Percentiles rank a stretch among this genome's conserved stretches.
These are phyloP conservation scores for Platyrinchus mystaceus DNA, from an alignment of 2,797 vertebrate genomes.

Conservation along the genomic window DNA sequence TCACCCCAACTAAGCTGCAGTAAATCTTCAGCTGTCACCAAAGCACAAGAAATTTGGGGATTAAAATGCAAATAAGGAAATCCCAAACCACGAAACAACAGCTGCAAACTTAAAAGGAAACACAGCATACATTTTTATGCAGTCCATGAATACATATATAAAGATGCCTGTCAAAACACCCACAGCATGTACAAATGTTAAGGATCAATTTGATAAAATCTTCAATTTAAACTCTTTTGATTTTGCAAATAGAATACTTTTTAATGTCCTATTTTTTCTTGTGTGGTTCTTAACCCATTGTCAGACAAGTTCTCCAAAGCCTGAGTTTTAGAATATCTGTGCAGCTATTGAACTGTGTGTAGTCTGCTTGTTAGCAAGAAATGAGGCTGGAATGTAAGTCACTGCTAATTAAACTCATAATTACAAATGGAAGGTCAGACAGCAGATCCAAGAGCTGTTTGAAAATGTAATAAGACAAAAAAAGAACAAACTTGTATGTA, in stretches of 20 bases:
- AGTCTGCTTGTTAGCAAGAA: slow-evolving; percentile 56
- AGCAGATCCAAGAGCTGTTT: background rate
- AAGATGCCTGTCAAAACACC: background rate
- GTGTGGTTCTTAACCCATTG: background rate
- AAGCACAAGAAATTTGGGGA: background rate
- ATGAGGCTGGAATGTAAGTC: slow-evolving; percentile 38
- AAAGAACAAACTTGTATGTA: background rate
- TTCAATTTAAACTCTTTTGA: background rate
- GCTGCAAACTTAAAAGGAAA: background rate
- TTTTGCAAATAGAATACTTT: background rate
- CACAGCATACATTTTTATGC: background rate
- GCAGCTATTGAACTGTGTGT: background rate
- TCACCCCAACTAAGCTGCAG: background rate
- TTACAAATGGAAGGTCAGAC: slow-evolving; percentile 46
- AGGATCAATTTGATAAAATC: background rate
- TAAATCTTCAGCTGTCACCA: background rate
- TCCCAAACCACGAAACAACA: background rate
- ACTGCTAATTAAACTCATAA: slow-evolving; percentile 62
- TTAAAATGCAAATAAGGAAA: background rate
- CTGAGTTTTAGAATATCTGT: background rate
- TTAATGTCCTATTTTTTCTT: background rate
- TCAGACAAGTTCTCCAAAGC: slow-evolving; percentile 20
- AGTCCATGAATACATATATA: background rate
- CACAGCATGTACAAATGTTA: background rate
- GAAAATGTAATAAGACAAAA: slow-evolving; percentile 6